These are phyloP conservation scores for Drymonia ruficornis DNA, from an alignment of 2,888 invertebrate genomes.

Conservation along the genomic window DNA sequence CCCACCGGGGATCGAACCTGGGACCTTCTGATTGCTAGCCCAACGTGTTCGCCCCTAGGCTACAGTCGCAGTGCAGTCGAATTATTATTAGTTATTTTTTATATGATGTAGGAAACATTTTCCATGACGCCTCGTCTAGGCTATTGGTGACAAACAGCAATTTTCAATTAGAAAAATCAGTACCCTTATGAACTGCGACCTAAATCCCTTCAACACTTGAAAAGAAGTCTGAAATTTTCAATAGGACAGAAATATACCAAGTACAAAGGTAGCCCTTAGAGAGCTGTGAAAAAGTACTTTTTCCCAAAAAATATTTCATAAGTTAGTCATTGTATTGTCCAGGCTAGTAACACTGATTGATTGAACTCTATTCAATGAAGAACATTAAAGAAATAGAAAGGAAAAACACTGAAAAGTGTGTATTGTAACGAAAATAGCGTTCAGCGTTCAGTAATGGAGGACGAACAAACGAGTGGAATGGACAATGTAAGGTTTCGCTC, in stretches of 20 bases:
- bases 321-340: slow-evolving; percentile 1
- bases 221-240: neutral
- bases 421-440: slow-evolving; percentile 5
- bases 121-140: no score
- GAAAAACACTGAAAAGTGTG: neutral
- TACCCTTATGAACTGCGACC: neutral
- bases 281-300: neutral
- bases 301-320: slow-evolving; percentile 1
- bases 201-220: neutral
- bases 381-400: slow-evolving; percentile 4
- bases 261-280: neutral
- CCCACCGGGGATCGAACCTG: no score
- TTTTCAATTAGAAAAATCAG: no score
- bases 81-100: no score
- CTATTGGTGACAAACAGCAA: no score
- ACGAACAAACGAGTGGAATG: slow-evolving; percentile 15
- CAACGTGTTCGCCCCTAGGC: no score
- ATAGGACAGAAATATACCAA: neutral
- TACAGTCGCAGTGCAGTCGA: no score
- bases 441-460: neutral
- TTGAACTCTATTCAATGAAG: slow-evolving; percentile 6
- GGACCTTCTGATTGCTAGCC: no score
- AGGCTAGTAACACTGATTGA: slow-evolving; percentile 1
- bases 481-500: slow-evolving; percentile 33
- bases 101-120: no score